phyloP scores from a whole-genome alignment of 2,888 invertebrate genomes.

The Leuctra nigra region DNA sequence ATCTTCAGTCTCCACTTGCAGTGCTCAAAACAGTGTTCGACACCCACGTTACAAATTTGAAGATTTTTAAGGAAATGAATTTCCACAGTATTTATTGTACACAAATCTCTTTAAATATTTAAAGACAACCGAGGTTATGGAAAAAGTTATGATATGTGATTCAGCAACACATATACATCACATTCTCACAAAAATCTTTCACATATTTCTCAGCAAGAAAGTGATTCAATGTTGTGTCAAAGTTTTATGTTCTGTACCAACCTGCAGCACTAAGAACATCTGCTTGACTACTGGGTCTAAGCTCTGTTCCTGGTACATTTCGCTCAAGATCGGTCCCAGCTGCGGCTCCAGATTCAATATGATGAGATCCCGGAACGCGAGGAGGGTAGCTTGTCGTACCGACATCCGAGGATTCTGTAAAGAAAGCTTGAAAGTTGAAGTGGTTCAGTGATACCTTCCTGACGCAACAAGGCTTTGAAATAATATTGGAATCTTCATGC shows the following conservation, averaged over 20 bases:
- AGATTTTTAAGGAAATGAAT: too few species aligned
- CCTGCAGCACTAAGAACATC: conserved; percentile 28
- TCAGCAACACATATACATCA: too few species aligned
- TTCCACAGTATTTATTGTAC: too few species aligned
- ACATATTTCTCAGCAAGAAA: background rate
- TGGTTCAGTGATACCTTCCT: too few species aligned
- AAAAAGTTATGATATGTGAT: too few species aligned
- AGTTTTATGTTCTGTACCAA: conserved; percentile 7
- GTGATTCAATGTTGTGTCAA: background rate
- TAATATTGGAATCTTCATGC: background rate
- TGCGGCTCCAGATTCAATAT: conserved; percentile 19
- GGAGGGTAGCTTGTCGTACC: conserved; percentile 25
- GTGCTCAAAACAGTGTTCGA: too few species aligned
- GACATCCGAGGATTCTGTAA: conserved; percentile 22
- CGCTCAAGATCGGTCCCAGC: conserved; percentile 21
- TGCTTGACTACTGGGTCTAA: conserved; percentile 24
- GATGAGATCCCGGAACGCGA: conserved; percentile 25
- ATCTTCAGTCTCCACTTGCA: too few species aligned
- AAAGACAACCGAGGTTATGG: too few species aligned
- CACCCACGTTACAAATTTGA: too few species aligned
- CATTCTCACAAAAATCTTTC: background rate
- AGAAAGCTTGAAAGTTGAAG: too few species aligned
- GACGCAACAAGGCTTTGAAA: too few species aligned
- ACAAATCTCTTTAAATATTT: too few species aligned
- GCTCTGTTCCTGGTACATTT: conserved; percentile 13